phyloP scores from a whole-genome alignment of 2,888 invertebrate species.

The Heteromurus nitidus region DNA sequence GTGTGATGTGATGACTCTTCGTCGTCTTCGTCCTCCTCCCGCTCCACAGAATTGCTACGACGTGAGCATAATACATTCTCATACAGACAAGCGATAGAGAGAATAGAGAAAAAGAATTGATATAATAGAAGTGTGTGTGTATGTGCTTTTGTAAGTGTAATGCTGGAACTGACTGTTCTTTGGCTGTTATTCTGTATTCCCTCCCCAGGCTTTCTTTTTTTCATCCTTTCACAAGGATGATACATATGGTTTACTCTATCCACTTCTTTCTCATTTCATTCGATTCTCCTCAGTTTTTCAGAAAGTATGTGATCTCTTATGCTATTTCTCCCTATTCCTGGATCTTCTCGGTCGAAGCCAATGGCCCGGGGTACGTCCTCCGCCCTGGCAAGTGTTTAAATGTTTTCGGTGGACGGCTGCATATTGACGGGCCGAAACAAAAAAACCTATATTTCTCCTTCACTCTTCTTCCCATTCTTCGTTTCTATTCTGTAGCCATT shows the following conservation, averaged over 20 bases:
- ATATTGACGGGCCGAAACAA: conserved; percentile 48
- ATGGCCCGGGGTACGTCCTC: conserved; percentile 55
- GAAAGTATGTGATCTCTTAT: conserved; percentile 33
- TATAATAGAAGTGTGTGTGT: not conserved
- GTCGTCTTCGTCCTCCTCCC: conserved; percentile 48
- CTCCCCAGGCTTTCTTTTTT: conserved; percentile 22
- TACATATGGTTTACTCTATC: conserved; percentile 47
- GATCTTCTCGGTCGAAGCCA: conserved; percentile 47
- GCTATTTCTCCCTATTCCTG: not conserved
- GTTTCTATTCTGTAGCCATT: too few relatives aligned
- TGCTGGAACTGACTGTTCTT: conserved; percentile 58
- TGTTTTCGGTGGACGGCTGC: conserved; percentile 45
- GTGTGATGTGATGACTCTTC: conserved; percentile 51
- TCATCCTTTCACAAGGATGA: conserved; percentile 43
- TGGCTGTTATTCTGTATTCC: conserved; percentile 41
- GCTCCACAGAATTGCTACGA: conserved; percentile 8
- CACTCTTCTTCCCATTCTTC: conserved; percentile 32
- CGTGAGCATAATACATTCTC: not conserved
- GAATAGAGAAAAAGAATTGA: not conserved
- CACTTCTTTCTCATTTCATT: conserved; percentile 1
- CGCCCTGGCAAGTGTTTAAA: conserved; percentile 57
- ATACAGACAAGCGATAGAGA: not conserved
- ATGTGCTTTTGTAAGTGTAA: conserved; percentile 16
- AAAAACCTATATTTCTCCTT: conserved; percentile 23
- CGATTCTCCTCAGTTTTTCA: conserved; percentile 36